These are phyloP conservation scores for Hylia prasina DNA, from an alignment of 2,113 vertebrate genomes.

Conservation along the genomic window DNA sequence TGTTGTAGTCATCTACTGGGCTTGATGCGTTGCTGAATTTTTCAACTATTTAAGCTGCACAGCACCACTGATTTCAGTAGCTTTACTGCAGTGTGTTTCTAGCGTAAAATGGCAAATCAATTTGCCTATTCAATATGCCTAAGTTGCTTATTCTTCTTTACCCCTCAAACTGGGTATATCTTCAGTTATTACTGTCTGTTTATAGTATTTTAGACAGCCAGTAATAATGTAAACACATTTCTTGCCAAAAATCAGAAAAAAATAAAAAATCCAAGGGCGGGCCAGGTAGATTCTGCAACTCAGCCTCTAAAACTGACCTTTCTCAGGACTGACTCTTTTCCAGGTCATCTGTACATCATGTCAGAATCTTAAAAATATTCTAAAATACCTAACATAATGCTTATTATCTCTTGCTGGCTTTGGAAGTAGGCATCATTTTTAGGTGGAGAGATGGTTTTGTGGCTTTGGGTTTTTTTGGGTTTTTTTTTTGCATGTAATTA, in stretches of 20 bases:
- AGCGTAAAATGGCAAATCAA: not conserved
- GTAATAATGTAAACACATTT: not conserved
- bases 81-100: not conserved
- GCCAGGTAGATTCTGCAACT: not conserved
- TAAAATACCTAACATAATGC: not conserved
- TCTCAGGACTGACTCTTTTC: not conserved
- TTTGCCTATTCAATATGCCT: not conserved
- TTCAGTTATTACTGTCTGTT: not conserved
- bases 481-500: not conserved
- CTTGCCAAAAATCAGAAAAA: not conserved
- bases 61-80: not conserved
- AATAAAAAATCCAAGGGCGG: rapidly evolving
- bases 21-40: not conserved
- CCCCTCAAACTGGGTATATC: not conserved
- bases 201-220: not conserved
- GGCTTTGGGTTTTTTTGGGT: not conserved
- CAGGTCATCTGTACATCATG: not conserved
- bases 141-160: not conserved
- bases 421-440: not conserved
- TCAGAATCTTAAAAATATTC: not conserved
- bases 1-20: not conserved
- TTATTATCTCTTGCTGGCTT: not conserved
- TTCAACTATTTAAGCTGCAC: not conserved
- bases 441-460: not conserved
- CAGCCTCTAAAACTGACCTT: not conserved